Evolutionary conservation across 2,797 vertebrate genomes (phyloP).

Genomic region (Eleutherodactylus coqui): DNA sequence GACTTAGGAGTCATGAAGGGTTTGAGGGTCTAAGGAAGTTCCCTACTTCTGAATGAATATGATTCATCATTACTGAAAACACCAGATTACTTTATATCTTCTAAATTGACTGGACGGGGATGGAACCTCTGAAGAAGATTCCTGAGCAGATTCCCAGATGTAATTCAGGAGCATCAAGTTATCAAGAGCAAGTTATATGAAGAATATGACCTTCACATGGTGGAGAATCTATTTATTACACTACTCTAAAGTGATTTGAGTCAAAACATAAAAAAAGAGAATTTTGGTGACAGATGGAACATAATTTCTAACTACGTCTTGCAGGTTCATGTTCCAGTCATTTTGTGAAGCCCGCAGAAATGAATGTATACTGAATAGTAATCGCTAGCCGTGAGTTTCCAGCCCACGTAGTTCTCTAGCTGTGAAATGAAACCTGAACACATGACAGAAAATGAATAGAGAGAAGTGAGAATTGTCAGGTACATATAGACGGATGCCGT

Average conservation of each 20-base stretch:
- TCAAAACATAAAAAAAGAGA: neutral
- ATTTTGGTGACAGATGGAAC: slow-evolving; percentile 2
- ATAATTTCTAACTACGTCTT: slow-evolving; percentile 5
- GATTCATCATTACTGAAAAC: no score
- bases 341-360: neutral
- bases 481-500: slow-evolving; percentile 27
- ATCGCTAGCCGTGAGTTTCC: slow-evolving; percentile 27
- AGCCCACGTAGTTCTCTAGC: slow-evolving; percentile 27
- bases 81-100: no score
- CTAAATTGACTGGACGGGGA: no score
- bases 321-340: neutral
- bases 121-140: no score
- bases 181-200: neutral
- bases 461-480: slow-evolving; percentile 8
- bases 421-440: slow-evolving; percentile 19
- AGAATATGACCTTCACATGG: neutral
- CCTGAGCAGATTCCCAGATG: neutral
- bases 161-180: neutral
- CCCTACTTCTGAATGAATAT: no score
- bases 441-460: slow-evolving; percentile 31
- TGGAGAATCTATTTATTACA: neutral
- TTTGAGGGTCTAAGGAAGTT: no score
- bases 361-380: slow-evolving; percentile 23
- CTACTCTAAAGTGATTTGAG: neutral
- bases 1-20: no score